These are phyloP conservation scores for Ptychodera flava DNA, from an alignment of 35 echinoderm and acorn worm species.

Conservation along the genomic window DNA sequence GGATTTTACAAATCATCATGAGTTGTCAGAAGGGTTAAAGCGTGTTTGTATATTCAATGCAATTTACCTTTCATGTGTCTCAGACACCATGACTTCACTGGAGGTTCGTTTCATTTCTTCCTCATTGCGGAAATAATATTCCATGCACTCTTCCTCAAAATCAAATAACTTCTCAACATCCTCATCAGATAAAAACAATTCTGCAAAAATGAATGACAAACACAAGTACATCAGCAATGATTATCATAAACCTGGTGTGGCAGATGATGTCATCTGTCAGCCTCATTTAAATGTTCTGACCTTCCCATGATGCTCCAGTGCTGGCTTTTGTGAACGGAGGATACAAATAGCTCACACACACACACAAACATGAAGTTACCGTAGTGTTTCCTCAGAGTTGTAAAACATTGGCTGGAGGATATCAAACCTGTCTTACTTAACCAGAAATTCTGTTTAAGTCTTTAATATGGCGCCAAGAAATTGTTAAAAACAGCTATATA, in stretches of 20 bases:
- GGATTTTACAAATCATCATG: no score
- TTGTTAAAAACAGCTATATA: no score
- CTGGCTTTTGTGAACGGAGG: background rate
- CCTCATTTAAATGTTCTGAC: background rate
- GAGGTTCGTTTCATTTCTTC: slow-evolving; percentile 29
- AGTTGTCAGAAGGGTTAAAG: no score
- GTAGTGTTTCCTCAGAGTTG: no score
- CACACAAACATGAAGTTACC: background rate
- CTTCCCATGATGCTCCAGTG: no score
- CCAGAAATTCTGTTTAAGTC: no score
- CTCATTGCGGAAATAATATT: slow-evolving; percentile 69
- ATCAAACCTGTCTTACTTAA: no score
- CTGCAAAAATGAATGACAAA: slow-evolving; percentile 26
- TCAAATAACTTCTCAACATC: slow-evolving; percentile 59
- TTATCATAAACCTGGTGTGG: background rate
- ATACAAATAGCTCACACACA: background rate
- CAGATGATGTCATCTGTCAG: background rate
- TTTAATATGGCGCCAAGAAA: no score
- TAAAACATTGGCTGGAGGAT: no score
- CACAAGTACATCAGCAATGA: background rate
- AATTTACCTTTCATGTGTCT: slow-evolving; percentile 62
- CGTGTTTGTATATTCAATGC: no score
- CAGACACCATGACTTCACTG: slow-evolving; percentile 68
- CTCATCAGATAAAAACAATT: slow-evolving; percentile 63
- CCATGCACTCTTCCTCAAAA: slow-evolving; percentile 96